Base-by-base conservation (phyloP, 2,113 vertebrate species). In the Hippotragus niger region DNA sequence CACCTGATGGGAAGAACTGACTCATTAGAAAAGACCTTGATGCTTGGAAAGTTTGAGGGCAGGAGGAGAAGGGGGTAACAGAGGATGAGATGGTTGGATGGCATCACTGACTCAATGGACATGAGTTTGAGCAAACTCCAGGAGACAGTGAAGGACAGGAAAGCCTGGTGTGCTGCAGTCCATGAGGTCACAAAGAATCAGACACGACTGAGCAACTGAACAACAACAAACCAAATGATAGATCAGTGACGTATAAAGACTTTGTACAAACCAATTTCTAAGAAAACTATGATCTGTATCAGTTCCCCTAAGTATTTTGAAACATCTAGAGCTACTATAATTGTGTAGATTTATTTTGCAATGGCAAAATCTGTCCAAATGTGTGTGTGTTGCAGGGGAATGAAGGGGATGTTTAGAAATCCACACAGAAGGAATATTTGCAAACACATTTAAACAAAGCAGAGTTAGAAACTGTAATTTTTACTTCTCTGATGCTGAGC, bases 381-480 rank as follows among this genome's bases (percentile, higher is more conserved):
- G 31, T 88, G 11, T 52, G 6, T 90, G 29, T 53, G 14, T 36
- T 74, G 55, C 45, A 33, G 4, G 13, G 7, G 11, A 8, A 9
- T 96, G 27, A 71, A 11, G 25, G 31, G 3, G 52, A 81, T 91
- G 21, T 74, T 97, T 88, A 93, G 52, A 95, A 91, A 91, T 95
- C 67, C 47, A 85, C 52, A 86, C 45, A 95, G 86, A 93, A 97
- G 89, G 67, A 94, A 76, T 6, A 90, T 96, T 78, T 67, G 13
- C 11, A 95, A 95, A 88, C 33, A 57, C 3, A 86, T 89, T 92
- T 95, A 89, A 97, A 76, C 57, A 85, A 94, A 94, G 23, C 40
- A 87, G n/a, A 6, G 33, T 76, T 90, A 43, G 67, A 33, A 81
- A 88, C 45, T 91, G 8, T 64, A 50, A 83, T 71, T 92, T 83